These are phyloP conservation scores for Harpalus rufipes DNA, from an alignment of 2,888 invertebrate genomes.

Conservation along the genomic window DNA sequence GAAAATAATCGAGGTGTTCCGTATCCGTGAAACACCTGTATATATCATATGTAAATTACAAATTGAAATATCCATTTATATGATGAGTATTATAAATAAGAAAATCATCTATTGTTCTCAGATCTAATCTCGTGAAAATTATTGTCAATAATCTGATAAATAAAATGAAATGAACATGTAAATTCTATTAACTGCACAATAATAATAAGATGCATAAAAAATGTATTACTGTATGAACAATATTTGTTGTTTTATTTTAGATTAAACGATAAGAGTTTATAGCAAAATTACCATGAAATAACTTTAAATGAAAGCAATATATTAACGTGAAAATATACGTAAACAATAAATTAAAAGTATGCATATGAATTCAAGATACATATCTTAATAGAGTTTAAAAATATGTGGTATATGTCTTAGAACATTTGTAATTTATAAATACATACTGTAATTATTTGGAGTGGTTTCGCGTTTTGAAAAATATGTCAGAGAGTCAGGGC, in stretches of 20 bases:
- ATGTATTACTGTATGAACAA: neutral
- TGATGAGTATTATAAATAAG: neutral
- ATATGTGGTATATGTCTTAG: constrained; percentile 1
- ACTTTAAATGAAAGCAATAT: constrained; percentile 17
- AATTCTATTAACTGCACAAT: constrained; percentile 11
- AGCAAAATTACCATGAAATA: neutral
- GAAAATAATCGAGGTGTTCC: too few species aligned
- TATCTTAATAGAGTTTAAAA: constrained; percentile 22
- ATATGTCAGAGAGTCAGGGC: constrained; percentile 44
- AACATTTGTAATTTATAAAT: constrained; percentile 37
- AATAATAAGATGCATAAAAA: neutral
- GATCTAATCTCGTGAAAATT: constrained; percentile 1
- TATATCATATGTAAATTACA: neutral
- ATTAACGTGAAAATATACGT: constrained; percentile 18
- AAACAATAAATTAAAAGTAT: constrained; percentile 47
- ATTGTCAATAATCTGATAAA: constrained; percentile 24
- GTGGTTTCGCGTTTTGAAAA: constrained; percentile 27
- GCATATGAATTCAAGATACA: constrained; percentile 40
- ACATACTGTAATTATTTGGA: constrained; percentile 24
- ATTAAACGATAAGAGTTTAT: neutral
- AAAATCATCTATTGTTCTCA: neutral
- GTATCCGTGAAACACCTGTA: too few species aligned
- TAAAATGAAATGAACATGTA: constrained; percentile 14
- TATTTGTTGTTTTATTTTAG: constrained; percentile 1
- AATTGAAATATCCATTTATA: neutral